phyloP scores from a whole-genome alignment of 2,113 vertebrate genomes.

The Phyllostomus discolor region DNA sequence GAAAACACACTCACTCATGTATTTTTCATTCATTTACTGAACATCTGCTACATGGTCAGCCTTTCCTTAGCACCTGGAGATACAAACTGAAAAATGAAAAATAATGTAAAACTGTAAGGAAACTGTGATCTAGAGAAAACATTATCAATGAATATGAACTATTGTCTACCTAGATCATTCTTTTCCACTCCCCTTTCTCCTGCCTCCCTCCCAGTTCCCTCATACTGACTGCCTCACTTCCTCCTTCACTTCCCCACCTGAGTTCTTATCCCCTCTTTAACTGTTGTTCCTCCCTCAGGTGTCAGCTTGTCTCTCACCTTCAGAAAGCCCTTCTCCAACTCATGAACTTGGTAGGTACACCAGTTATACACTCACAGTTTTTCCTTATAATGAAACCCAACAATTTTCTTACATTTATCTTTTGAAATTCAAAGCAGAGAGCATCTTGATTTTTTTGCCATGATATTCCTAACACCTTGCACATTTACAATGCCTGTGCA shows the following conservation, averaged over 20 bases:
- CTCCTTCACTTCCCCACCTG: no score
- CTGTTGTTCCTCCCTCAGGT: neutral
- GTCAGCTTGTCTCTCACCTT: neutral
- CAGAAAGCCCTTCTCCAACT: neutral
- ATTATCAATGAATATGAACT: neutral
- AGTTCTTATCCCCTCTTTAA: neutral
- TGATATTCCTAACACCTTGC: neutral
- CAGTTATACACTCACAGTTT: neutral
- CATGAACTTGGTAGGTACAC: neutral
- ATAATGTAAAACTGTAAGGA: neutral
- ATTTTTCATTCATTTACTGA: neutral
- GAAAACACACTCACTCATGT: neutral
- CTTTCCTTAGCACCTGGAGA: neutral
- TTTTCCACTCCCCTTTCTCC: neutral
- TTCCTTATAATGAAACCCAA: neutral
- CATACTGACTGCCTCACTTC: neutral
- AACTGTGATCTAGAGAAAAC: neutral
- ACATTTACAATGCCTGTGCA: neutral
- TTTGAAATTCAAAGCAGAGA: neutral
- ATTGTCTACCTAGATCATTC: neutral
- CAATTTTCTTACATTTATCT: neutral
- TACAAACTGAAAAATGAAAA: slow-evolving; percentile 2
- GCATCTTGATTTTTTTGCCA: neutral
- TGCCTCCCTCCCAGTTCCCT: neutral
- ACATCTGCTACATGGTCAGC: neutral